phyloP scores from a whole-genome alignment of 2,797 vertebrate species.

The Aplochiton taeniatus region DNA sequence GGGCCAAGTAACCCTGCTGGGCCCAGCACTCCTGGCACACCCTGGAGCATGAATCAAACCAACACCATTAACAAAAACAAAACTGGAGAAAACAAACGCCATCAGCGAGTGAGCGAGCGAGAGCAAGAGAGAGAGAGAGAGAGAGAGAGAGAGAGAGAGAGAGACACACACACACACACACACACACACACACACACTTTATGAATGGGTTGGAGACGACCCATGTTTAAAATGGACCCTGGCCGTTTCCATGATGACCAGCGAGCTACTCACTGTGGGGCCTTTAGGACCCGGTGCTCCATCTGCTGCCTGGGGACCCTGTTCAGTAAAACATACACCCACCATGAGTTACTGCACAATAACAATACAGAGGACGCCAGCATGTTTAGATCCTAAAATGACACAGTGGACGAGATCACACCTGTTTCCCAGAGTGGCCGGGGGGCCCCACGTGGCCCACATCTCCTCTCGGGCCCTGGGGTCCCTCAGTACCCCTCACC shows the following conservation, averaged over 20 bases:
- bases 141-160: no score
- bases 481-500: constrained; percentile 87
- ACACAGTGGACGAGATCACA: no score
- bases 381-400: no score
- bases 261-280: constrained; percentile 77
- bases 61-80: neutral
- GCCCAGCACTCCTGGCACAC: constrained; percentile 83
- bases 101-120: no score
- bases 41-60: constrained; percentile 66
- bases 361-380: constrained; percentile 1
- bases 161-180: no score
- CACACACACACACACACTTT: no score
- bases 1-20: constrained; percentile 83
- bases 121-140: no score
- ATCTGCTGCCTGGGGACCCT: constrained; percentile 87
- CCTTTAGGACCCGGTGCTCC: constrained; percentile 86
- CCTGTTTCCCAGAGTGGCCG: constrained; percentile 83
- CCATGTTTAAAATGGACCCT: neutral
- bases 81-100: no score
- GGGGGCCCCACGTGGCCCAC: constrained; percentile 79
- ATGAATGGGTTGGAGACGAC: neutral
- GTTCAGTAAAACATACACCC: constrained; percentile 29
- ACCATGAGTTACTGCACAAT: neutral
- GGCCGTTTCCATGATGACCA: no score
- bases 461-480: constrained; percentile 89